Conservation (phyloP, 2,888 invertebrate species). For the Hypena proboscidalis region DNA sequence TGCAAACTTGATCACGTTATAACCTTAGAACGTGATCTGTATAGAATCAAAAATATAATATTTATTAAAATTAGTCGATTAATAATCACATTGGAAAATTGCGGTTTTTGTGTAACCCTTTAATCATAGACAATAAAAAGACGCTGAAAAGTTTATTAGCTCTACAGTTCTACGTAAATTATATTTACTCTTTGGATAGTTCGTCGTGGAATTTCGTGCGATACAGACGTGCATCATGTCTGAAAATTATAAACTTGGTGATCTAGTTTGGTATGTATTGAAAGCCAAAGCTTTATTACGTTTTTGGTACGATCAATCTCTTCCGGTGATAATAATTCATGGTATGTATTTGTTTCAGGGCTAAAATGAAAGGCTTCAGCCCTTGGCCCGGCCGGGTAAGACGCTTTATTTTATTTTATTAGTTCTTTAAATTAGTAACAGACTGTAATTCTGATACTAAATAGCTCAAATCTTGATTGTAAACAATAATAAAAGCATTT, state of each 20-base stretch:
- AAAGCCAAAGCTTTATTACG: slow-evolving; percentile 40
- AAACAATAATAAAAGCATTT: slow-evolving; percentile 29
- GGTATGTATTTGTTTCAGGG: slow-evolving; percentile 88
- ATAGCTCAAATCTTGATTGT: slow-evolving; percentile 17
- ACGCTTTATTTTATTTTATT: slow-evolving; percentile 67
- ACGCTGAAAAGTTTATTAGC: slow-evolving; percentile 36
- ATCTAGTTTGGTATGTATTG: slow-evolving; percentile 82
- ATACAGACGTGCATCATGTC: slow-evolving; percentile 68
- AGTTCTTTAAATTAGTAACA: slow-evolving; percentile 22
- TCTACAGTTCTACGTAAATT: slow-evolving; percentile 44
- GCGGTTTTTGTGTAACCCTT: slow-evolving; percentile 32
- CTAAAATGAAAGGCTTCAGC: slow-evolving; percentile 98
- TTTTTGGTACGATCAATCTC: slow-evolving; percentile 63
- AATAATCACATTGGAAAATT: slow-evolving; percentile 6
- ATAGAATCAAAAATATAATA: too few relatives aligned
- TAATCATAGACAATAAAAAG: slow-evolving; percentile 56
- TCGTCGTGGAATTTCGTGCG: slow-evolving; percentile 70
- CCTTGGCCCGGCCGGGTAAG: slow-evolving; percentile 99
- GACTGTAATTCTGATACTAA: slow-evolving; percentile 8
- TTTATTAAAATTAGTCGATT: too few relatives aligned
- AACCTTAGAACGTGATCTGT: too few relatives aligned
- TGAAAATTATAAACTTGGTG: slow-evolving; percentile 80
- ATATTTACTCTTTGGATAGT: slow-evolving; percentile 70
- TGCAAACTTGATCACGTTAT: too few relatives aligned
- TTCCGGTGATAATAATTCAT: slow-evolving; percentile 34